Conservation (phyloP, 1,140 invertebrate species). For the Eupristina koningsbergeri region DNA sequence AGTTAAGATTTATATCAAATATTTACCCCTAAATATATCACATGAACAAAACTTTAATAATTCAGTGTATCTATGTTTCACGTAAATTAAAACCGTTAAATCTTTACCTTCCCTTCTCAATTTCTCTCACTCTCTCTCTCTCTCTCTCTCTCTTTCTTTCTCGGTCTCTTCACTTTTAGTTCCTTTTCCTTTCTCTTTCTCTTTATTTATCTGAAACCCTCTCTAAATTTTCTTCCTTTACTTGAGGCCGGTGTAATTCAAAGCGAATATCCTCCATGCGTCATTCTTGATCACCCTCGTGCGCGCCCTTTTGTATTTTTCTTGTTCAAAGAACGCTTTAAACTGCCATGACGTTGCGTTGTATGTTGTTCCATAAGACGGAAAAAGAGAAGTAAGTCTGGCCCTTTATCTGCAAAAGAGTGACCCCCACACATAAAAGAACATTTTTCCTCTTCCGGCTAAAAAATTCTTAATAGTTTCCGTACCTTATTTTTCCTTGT, state of each 20-base stretch:
- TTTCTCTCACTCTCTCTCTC: no score
- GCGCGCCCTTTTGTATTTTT: conserved; percentile 43
- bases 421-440: conserved; percentile 49
- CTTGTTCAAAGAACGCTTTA: conserved; percentile 26
- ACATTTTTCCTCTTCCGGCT: conserved; percentile 53
- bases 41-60: neutral
- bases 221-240: conserved; percentile 14
- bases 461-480: conserved; percentile 59
- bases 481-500: conserved; percentile 40
- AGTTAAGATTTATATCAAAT: neutral
- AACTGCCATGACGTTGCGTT: conserved; percentile 15
- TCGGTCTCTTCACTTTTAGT: neutral
- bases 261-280: conserved; percentile 28
- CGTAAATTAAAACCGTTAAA: conserved; percentile 43
- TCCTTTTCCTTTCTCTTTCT: neutral
- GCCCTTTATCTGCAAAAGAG: conserved; percentile 42
- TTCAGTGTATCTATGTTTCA: neutral
- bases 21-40: neutral
- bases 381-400: neutral
- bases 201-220: neutral
- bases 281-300: conserved; percentile 47
- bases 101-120: neutral
- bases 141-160: no score
- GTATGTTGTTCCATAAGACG: conserved; percentile 48
- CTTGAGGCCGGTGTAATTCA: conserved; percentile 15